Percentiles rank a stretch among this genome's conserved stretches.
phyloP scores from a whole-genome alignment of 2,113 vertebrate genomes.

The Limanda limanda region DNA sequence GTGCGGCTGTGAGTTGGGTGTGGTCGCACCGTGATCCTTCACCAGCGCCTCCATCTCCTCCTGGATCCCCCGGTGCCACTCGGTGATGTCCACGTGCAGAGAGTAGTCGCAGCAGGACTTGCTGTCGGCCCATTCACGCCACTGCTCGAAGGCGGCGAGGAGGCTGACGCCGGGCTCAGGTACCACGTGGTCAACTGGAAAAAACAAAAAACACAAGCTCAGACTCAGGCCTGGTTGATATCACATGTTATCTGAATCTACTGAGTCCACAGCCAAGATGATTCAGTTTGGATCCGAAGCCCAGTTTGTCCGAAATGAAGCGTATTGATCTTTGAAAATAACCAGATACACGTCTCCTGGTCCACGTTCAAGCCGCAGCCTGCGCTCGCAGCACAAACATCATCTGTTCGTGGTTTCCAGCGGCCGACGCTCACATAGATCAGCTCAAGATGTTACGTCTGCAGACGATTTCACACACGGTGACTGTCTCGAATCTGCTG shows the following conservation, averaged over 20 bases:
- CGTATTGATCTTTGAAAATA: neutral
- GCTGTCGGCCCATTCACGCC: slow-evolving; percentile 95
- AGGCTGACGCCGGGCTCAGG: slow-evolving; percentile 92
- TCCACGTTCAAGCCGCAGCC: neutral
- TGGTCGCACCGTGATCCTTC: slow-evolving; percentile 91
- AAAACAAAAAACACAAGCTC: neutral
- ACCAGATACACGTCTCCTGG: neutral
- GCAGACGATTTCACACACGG: neutral
- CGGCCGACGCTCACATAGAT: neutral
- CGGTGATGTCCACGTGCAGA: slow-evolving; percentile 95
- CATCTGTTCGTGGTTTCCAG: slow-evolving; percentile 12
- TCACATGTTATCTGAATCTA: neutral
- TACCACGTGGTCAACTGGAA: slow-evolving; percentile 93
- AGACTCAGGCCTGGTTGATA: neutral
- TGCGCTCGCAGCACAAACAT: neutral
- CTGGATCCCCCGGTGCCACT: slow-evolving; percentile 96
- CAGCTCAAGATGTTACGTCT: slow-evolving; percentile 1
- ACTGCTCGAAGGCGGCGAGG: slow-evolving; percentile 93
- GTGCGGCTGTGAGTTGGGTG: neutral
- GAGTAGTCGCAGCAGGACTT: slow-evolving; percentile 98
- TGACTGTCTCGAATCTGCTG: neutral
- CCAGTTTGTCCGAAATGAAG: neutral
- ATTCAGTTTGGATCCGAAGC: neutral
- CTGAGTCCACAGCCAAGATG: neutral
- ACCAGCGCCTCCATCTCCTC: slow-evolving; percentile 98